Percentiles rank a stretch among this genome's conserved stretches.
Evolutionary conservation across 2,113 vertebrate genomes (phyloP).

Genomic region (Taurulus bubalis): DNA sequence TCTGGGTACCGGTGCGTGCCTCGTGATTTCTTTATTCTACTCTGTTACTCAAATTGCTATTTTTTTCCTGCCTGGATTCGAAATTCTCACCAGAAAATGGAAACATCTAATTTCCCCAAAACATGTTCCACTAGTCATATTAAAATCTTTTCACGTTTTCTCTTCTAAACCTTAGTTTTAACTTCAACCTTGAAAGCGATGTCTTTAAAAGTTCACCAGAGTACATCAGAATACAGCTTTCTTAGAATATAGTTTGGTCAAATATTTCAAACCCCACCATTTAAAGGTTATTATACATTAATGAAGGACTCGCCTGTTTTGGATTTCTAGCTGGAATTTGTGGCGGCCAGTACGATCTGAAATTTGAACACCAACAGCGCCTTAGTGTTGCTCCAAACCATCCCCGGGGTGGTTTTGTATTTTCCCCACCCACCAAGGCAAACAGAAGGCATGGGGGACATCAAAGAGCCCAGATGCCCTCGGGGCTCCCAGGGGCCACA

Average conservation of each 20-base stretch:
- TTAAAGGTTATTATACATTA: slow-evolving; percentile 40
- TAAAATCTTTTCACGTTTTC: slow-evolving; percentile 3
- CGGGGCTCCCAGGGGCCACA: slow-evolving; percentile 53
- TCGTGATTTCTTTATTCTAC: not conserved
- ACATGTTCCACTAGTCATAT: not conserved
- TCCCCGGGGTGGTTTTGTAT: slow-evolving; percentile 63
- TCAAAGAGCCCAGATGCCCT: slow-evolving; percentile 63
- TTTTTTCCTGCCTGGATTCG: not conserved
- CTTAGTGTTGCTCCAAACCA: slow-evolving; percentile 65
- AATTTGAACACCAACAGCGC: slow-evolving; percentile 59
- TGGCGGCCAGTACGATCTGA: slow-evolving; percentile 51
- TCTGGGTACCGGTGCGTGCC: not conserved
- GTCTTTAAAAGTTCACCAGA: slow-evolving; percentile 23
- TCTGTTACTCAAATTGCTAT: not conserved
- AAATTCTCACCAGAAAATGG: not conserved
- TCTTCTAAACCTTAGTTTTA: slow-evolving; percentile 19
- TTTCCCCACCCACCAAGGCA: slow-evolving; percentile 72
- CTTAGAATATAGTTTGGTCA: slow-evolving; percentile 27
- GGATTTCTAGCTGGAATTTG: slow-evolving; percentile 47
- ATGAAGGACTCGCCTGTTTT: slow-evolving; percentile 58
- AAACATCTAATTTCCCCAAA: slow-evolving; percentile 3
- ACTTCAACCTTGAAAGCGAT: slow-evolving; percentile 8
- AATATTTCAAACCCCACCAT: slow-evolving; percentile 40
- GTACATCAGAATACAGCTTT: slow-evolving; percentile 11
- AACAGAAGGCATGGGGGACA: slow-evolving; percentile 64